Evolutionary conservation across 2,888 invertebrate species (phyloP), one percentile per base, ranked within the genome.

Genomic region (Cheilosia pagana): DNA sequence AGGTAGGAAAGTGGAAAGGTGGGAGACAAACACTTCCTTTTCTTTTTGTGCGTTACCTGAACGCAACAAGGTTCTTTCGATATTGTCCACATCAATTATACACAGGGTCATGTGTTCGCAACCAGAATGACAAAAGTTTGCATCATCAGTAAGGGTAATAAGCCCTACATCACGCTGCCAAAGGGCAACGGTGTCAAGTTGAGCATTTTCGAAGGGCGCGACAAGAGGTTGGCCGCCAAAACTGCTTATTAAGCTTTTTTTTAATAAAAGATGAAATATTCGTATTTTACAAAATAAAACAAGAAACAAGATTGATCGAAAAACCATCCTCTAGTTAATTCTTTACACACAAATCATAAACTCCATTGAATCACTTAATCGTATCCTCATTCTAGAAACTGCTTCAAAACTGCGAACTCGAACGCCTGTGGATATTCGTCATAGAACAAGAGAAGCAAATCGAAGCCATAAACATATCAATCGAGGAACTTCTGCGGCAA

Each of bases 31-130:
- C n/a, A n/a, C n/a, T n/a, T n/a, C n/a, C n/a, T n/a, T n/a, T n/a
- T n/a, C n/a, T n/a, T n/a, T n/a, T n/a, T n/a, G n/a, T n/a, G n/a
- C n/a, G n/a, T n/a, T n/a, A n/a, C n/a, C n/a, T n/a, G n/a, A n/a
- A n/a, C n/a, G n/a, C n/a, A n/a, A n/a, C n/a, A n/a, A n/a, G n/a
- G 99, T 87, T 98, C 98, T 86, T 99, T 99, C 92, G 99, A 99
- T 93, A 99, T 99, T 93, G 98, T 99, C 87, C 99, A 99, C 93
- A 94, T 99, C 90, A 98, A 98, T 93, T 99, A 99, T 94, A 94
- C 97, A 81, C 96, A 96, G 89, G 99, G 99, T 87, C 98, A 99
- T 93, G 96, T 96, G 71, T 99, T 99, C 93, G 99, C 99, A 89
- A 99, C 99, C 87, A 90, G 99, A 92, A 94, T 99, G 93, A 95